Evolutionary conservation across 1,140 invertebrate genomes (phyloP).

Genomic region (Artemia franciscana): DNA sequence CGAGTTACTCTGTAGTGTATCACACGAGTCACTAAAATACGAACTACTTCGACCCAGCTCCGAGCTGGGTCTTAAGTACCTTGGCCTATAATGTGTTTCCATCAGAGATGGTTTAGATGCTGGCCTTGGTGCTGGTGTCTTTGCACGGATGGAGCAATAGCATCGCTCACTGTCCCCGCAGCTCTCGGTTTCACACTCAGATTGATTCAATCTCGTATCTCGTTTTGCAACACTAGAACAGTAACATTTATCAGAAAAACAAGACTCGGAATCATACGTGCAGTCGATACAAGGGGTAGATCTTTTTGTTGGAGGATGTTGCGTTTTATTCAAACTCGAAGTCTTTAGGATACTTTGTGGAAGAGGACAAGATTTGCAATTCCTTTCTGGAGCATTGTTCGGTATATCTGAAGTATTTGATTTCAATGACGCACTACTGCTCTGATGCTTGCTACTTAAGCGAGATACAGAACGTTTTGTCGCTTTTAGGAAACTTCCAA

Average conservation of each 20-base stretch:
- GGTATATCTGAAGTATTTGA: background rate
- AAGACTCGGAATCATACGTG: constrained; percentile 51
- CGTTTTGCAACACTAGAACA: constrained; percentile 27
- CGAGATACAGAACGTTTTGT: constrained; percentile 15
- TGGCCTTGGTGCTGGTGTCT: background rate
- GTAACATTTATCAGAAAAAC: constrained; percentile 47
- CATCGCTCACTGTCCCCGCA: constrained; percentile 69
- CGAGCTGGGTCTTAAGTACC: background rate
- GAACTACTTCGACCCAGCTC: background rate
- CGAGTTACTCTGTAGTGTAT: background rate
- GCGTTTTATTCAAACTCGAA: background rate
- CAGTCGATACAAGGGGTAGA: constrained; percentile 68
- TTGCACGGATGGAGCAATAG: constrained; percentile 33
- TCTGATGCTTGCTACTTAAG: constrained; percentile 9
- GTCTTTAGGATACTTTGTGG: background rate
- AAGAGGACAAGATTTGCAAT: too few relatives aligned
- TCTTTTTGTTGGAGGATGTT: background rate
- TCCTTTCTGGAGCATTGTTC: background rate
- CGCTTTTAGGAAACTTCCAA: constrained; percentile 13
- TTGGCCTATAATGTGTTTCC: background rate
- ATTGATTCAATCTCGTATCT: constrained; percentile 21
- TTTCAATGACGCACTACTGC: background rate
- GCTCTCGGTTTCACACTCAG: constrained; percentile 58
- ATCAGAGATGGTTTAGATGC: background rate
- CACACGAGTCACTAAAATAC: background rate